Base-by-base conservation (phyloP, 1,140 invertebrate species). In the Bombus vancouverensis region DNA sequence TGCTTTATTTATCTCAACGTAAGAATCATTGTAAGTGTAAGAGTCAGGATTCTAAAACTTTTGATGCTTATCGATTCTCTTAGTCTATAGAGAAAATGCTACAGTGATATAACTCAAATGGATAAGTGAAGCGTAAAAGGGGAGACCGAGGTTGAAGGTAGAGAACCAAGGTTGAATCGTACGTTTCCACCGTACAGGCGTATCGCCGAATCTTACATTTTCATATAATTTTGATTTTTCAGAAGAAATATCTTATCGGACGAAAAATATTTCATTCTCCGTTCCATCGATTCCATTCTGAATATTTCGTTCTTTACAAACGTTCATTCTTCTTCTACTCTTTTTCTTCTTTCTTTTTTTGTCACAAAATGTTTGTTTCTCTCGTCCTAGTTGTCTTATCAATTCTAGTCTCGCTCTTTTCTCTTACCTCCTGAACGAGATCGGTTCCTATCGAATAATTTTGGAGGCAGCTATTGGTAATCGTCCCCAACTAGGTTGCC, bases 41-140 rank as follows among this genome's bases (percentile, higher is more conserved):
- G 39, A 53, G 2, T 53, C 6, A 47, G 4, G 12, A 66, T 65
- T 37, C 32, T 66, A 32, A 39, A 73, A 42, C 37, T 53, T 83
- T 72, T 44, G 22, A 65, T 12, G 70, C 53, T 73, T 66, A 82
- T 75, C 22, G 70, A 65, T 82, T 74, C 32, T 59, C 65, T 62
- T 44, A 28, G 22, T 47, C 25, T 42, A 66, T 2, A 75, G 59
- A 65, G 53, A 65, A 75, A 82, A 65, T 73, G 53, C 80, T 73
- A 65, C 39, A 44, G 25, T 47, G 25, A 32, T 47, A 82, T 34
- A 59, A 72, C 68, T 81, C 37, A 59, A 74, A 73, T 82, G 59
- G 71, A 82, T 66, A 75, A 75, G 57, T 53, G 53, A 75, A 47
- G 71, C 65, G 57, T 42, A 66, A 74, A 59, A 59, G 57, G 71